Conservation (phyloP, 2,113 vertebrate species). For the Todiramphus chloris region DNA sequence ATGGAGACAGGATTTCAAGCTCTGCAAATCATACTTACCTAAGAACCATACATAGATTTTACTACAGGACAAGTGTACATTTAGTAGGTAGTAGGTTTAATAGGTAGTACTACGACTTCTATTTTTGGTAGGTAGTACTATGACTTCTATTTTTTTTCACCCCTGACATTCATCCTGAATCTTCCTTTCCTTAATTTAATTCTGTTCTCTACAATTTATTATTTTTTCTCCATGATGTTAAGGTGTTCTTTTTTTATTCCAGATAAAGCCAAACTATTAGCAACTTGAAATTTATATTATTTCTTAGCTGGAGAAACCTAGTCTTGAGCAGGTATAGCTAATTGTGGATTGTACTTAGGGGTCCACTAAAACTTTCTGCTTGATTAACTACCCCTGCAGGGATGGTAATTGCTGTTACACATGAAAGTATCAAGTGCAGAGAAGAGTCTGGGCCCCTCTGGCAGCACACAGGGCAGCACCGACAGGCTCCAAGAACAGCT, state of each 20-base stretch:
- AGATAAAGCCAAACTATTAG: neutral
- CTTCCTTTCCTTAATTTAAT: neutral
- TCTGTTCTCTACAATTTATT: neutral
- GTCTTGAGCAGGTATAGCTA: constrained; percentile 9
- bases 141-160: neutral
- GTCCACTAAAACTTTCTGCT: constrained; percentile 28
- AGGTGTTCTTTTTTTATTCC: neutral
- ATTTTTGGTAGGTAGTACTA: neutral
- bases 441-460: neutral
- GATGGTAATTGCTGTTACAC: constrained; percentile 45
- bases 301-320: neutral
- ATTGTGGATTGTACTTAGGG: constrained; percentile 29
- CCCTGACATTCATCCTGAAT: neutral
- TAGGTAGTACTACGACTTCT: neutral
- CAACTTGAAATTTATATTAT: neutral
- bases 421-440: neutral
- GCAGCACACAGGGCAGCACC: neutral
- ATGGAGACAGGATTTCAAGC: neutral
- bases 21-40: neutral
- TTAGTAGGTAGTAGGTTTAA: neutral
- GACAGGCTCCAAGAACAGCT: neutral
- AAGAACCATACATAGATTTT: neutral
- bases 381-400: constrained; percentile 25
- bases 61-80: neutral
- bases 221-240: neutral